Evolutionary conservation across 1,140 invertebrate species (phyloP).

Genomic region (Pseudomyrmex pallidus): DNA sequence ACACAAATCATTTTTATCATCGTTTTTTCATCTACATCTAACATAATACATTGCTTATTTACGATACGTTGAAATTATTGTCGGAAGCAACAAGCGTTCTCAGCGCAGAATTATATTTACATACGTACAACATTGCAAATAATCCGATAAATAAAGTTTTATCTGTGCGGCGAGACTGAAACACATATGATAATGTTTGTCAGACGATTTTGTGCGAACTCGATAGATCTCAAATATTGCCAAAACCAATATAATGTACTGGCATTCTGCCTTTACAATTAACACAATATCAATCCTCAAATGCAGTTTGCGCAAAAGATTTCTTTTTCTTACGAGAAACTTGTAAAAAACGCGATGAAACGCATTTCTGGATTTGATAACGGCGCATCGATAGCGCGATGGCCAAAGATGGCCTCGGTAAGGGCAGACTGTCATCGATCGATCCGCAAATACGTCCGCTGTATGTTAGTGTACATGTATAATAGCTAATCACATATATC

Average conservation of each 20-base stretch:
- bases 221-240: conserved; percentile 27
- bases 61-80: conserved; percentile 23
- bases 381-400: neutral
- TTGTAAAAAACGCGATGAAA: neutral
- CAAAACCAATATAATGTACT: conserved; percentile 52
- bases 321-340: neutral
- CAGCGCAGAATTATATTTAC: neutral
- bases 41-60: conserved; percentile 35
- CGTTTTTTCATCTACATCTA: conserved; percentile 46
- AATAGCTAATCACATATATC: conserved; percentile 71
- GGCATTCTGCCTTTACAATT: conserved; percentile 52
- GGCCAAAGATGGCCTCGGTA: conserved; percentile 46
- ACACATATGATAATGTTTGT: conserved; percentile 23
- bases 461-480: conserved; percentile 67
- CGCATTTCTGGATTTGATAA: conserved; percentile 7
- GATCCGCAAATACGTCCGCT: conserved; percentile 54
- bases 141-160: conserved; percentile 37
- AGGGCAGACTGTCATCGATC: conserved; percentile 72
- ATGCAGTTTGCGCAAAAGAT: neutral
- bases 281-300: conserved; percentile 26
- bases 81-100: conserved; percentile 41
- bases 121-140: neutral
- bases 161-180: neutral
- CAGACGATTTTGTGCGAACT: conserved; percentile 41
- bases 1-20: conserved; percentile 50